Percentiles rank a stretch among this genome's conserved stretches.
Conservation (phyloP, 2,113 vertebrate species). For the Cacatua alba region DNA sequence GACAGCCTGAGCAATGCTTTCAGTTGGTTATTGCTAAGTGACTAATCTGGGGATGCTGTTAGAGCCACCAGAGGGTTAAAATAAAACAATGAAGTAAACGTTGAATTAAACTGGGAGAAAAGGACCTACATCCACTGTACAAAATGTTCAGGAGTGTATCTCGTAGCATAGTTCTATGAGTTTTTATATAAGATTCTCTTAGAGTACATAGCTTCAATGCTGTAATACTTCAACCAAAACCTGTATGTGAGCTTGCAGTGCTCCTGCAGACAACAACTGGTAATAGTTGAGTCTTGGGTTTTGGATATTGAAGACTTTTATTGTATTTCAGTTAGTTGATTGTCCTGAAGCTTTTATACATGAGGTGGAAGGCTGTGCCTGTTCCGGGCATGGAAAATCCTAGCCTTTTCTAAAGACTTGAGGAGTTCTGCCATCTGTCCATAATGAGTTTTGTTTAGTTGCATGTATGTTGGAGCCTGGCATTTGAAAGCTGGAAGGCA, state of each 20-base stretch:
- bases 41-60: background rate
- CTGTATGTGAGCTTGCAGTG: background rate
- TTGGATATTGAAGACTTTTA: background rate
- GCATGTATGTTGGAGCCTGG: background rate
- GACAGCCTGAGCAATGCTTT: background rate
- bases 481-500: background rate
- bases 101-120: background rate
- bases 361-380: background rate
- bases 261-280: background rate
- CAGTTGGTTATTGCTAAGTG: background rate
- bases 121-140: background rate
- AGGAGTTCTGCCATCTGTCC: background rate
- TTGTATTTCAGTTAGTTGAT: background rate
- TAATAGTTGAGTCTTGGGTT: background rate
- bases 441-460: background rate
- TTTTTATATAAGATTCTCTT: background rate
- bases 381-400: background rate
- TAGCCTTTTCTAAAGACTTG: background rate
- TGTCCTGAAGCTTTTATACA: background rate
- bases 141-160: background rate
- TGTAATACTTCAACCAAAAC: background rate
- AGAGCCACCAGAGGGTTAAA: background rate
- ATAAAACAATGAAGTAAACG: background rate
- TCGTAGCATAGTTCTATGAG: background rate
- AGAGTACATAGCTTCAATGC: background rate